Percentiles rank a stretch among this genome's conserved stretches.
Conservation (phyloP, 1,140 invertebrate species). For the Panulirus ornatus region DNA sequence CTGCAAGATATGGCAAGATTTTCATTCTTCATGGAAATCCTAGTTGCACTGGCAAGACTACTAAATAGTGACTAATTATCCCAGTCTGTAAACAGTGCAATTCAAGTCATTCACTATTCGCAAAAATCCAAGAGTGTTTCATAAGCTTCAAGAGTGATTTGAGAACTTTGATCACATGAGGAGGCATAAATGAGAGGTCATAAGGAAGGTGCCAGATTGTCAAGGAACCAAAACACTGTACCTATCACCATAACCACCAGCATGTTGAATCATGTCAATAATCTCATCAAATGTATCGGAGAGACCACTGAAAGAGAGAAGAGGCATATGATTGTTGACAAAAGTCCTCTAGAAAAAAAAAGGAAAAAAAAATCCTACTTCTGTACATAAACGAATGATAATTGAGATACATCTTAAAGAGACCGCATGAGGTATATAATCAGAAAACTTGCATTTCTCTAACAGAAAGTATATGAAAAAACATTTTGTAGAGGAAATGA, state of each 20-base stretch:
- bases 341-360: too few species aligned
- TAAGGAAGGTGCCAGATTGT: not conserved
- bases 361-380: too few species aligned
- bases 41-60: too few species aligned
- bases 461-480: too few species aligned
- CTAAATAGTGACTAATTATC: too few species aligned
- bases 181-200: not conserved
- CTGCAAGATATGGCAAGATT: too few species aligned
- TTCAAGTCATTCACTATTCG: not conserved
- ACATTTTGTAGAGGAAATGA: too few species aligned
- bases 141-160: not conserved
- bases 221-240: conserved; percentile 43
- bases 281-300: conserved; percentile 65
- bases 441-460: too few species aligned
- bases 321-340: not conserved
- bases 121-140: not conserved
- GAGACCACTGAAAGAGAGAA: conserved; percentile 63
- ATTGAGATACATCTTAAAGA: too few species aligned
- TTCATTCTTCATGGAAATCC: too few species aligned
- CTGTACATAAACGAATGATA: too few species aligned
- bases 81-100: not conserved
- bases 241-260: conserved; percentile 66
- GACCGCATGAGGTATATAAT: too few species aligned
- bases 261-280: conserved; percentile 68
- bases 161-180: not conserved